Evolutionary conservation across 2,113 vertebrate species (phyloP).

Genomic region (Recurvirostra avosetta): DNA sequence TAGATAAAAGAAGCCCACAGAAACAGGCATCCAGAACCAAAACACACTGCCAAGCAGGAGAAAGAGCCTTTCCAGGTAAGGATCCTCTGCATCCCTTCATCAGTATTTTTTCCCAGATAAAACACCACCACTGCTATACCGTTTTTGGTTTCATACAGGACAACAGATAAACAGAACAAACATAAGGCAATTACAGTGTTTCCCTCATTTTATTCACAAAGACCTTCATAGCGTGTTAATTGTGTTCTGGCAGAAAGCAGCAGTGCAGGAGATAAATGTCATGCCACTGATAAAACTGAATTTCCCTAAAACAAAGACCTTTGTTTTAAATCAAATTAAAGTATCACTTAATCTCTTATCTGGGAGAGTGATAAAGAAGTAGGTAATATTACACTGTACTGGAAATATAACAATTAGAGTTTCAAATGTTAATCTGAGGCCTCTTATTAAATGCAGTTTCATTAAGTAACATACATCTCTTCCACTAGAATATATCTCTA

Average conservation of each 20-base stretch:
- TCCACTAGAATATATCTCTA: not conserved
- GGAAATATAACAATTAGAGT: not conserved
- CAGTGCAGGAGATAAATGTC: not conserved
- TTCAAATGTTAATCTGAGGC: not conserved
- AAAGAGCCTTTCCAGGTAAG: not conserved
- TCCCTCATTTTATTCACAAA: not conserved
- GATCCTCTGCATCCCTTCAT: not conserved
- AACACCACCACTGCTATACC: not conserved
- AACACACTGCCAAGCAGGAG: not conserved
- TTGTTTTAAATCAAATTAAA: not conserved
- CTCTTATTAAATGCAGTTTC: not conserved
- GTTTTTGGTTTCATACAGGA: not conserved
- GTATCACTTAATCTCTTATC: not conserved
- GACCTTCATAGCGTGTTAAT: not conserved
- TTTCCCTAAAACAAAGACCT: not conserved
- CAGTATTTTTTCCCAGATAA: not conserved
- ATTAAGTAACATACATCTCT: not conserved
- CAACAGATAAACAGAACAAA: not conserved
- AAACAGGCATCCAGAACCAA: not conserved
- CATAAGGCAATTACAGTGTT: not conserved
- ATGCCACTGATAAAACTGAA: not conserved
- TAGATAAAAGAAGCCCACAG: not conserved
- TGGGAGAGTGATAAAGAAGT: not conserved
- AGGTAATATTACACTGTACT: not conserved
- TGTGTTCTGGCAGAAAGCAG: not conserved